phyloP scores from a whole-genome alignment of 1,140 invertebrate species.

The Drosophila virilis region DNA sequence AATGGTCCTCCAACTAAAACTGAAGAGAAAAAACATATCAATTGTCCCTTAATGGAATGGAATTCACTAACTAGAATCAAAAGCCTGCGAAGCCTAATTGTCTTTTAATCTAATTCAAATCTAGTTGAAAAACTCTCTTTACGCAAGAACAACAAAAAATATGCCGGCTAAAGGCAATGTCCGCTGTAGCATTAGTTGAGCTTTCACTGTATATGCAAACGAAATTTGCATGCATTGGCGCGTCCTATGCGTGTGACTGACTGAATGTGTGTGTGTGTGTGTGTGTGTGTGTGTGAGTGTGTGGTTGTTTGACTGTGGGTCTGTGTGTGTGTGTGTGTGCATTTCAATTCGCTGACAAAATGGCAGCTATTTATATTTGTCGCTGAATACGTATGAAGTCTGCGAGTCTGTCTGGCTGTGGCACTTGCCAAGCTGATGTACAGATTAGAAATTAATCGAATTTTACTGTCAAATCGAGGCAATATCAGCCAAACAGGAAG shows the following conservation, averaged over 20 bases:
- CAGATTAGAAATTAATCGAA: slow-evolving; percentile 83
- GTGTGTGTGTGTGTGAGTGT: slow-evolving; percentile 3
- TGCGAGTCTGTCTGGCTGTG: slow-evolving; percentile 41
- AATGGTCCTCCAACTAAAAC: too few relatives aligned
- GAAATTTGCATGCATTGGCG: slow-evolving; percentile 65
- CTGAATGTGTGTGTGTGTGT: slow-evolving; percentile 22
- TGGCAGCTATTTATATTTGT: slow-evolving; percentile 54
- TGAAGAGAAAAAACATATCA: too few relatives aligned
- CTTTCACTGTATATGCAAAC: slow-evolving; percentile 44
- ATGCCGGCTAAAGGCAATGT: neutral
- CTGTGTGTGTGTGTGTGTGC: slow-evolving; percentile 15
- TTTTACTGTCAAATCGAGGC: slow-evolving; percentile 80
- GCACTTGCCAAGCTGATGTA: slow-evolving; percentile 77
- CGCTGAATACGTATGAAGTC: slow-evolving; percentile 3
- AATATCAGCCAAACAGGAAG: slow-evolving; percentile 46
- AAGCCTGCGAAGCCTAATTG: too few relatives aligned
- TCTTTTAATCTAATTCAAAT: neutral
- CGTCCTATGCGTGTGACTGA: slow-evolving; percentile 37
- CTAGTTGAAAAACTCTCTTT: neutral
- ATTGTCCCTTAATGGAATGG: too few relatives aligned
- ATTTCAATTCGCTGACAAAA: slow-evolving; percentile 49
- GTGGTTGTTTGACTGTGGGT: slow-evolving; percentile 3
- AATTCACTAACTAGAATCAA: too few relatives aligned
- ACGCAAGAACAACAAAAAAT: neutral
- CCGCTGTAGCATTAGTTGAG: slow-evolving; percentile 1